Conservation (phyloP, 2,113 vertebrate genomes). For the Prochilodus magdalenae region DNA sequence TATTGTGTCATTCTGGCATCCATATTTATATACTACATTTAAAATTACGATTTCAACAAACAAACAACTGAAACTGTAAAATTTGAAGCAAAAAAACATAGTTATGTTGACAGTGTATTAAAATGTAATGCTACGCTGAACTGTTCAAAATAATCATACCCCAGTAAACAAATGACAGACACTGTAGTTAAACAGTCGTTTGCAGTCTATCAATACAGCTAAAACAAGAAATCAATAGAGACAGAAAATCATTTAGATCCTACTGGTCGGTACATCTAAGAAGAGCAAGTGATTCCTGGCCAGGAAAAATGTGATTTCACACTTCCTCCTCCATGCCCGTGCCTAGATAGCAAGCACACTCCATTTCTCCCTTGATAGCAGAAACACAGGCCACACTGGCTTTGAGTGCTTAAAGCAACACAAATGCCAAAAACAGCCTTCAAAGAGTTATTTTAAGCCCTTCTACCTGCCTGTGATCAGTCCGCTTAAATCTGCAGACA, state of each 20-base stretch:
- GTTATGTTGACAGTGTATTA: no score
- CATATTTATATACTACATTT: no score
- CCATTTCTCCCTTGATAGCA: slow-evolving; percentile 1
- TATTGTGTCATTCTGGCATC: no score
- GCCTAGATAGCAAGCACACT: slow-evolving; percentile 31
- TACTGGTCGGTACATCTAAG: slow-evolving; percentile 24
- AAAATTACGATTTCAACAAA: no score
- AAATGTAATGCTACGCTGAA: no score
- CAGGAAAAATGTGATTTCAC: slow-evolving; percentile 64
- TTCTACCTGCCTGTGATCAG: slow-evolving; percentile 10
- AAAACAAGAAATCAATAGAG: neutral
- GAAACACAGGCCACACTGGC: neutral
- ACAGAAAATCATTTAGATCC: slow-evolving; percentile 15
- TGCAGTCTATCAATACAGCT: neutral
- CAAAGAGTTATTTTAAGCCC: neutral
- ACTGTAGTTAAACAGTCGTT: neutral
- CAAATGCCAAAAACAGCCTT: neutral
- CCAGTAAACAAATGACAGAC: neutral
- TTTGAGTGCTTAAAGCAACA: neutral
- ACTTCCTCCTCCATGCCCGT: slow-evolving; percentile 56
- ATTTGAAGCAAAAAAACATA: no score
- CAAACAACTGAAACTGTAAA: no score
- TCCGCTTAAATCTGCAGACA: slow-evolving; percentile 3
- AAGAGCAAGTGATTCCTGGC: slow-evolving; percentile 51
- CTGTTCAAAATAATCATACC: no score